Evolutionary conservation across 2,113 vertebrate species (phyloP).

Genomic region (Pseudopipra pipra): DNA sequence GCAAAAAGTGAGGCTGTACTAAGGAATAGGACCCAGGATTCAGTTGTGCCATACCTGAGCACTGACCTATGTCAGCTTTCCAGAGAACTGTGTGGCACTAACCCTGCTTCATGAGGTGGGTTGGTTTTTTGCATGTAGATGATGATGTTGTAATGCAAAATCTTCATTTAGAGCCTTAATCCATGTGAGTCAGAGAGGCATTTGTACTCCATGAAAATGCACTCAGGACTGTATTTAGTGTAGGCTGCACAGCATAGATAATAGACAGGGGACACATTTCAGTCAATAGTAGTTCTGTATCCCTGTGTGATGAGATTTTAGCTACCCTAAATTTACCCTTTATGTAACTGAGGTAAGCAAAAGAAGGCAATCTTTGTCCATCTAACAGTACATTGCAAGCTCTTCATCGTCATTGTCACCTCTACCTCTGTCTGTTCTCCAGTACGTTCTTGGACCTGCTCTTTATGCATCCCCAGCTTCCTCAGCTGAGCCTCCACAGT

Average conservation of each 20-base stretch:
- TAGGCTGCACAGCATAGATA: background rate
- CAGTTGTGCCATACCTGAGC: background rate
- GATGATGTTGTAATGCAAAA: background rate
- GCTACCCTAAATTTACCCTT: background rate
- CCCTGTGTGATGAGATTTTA: background rate
- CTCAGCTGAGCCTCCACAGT: background rate
- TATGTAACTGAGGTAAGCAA: background rate
- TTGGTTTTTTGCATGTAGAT: background rate
- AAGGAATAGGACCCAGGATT: background rate
- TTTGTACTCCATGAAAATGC: background rate
- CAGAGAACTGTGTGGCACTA: background rate
- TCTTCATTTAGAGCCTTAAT: background rate
- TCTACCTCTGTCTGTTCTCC: background rate
- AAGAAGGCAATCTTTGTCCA: background rate
- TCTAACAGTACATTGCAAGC: background rate
- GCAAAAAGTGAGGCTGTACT: background rate
- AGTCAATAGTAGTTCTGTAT: background rate
- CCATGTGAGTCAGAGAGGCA: background rate
- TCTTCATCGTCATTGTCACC: background rate
- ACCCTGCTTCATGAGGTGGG: background rate
- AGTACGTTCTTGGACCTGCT: background rate
- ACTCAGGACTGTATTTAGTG: background rate
- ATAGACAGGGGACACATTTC: background rate
- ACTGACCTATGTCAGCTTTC: background rate
- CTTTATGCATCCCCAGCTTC: background rate